Percentiles rank a stretch among this genome's conserved stretches.
These are phyloP conservation scores for Chelonus insularis DNA, from an alignment of 1,140 invertebrate species.

Conservation along the genomic window DNA sequence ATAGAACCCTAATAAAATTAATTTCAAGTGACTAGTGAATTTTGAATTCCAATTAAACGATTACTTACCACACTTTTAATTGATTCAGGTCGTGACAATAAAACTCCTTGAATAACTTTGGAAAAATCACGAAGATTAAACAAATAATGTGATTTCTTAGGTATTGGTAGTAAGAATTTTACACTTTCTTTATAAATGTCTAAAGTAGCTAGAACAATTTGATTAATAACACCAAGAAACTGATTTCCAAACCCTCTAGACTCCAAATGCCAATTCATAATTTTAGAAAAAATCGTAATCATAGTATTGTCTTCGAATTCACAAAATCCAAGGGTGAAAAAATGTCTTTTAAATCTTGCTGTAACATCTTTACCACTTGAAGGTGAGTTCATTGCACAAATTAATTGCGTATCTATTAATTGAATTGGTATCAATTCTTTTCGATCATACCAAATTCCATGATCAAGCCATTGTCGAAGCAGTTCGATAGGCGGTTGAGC, in stretches of 20 bases:
- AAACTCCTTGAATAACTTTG: constrained; percentile 41
- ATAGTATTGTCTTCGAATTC: constrained; percentile 87
- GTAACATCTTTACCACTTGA: constrained; percentile 82
- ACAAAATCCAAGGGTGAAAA: constrained; percentile 88
- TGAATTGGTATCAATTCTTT: constrained; percentile 84
- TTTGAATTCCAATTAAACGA: too few relatives aligned
- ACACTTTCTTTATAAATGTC: constrained; percentile 84
- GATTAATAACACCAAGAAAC: constrained; percentile 78
- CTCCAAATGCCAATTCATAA: constrained; percentile 91
- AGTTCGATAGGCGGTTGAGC: constrained; percentile 93
- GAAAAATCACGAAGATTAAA: constrained; percentile 40
- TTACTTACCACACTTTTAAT: too few relatives aligned
- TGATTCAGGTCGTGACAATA: constrained; percentile 18
- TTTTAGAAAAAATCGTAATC: constrained; percentile 84
- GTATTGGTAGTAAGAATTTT: constrained; percentile 83
- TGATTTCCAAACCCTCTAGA: constrained; percentile 72
- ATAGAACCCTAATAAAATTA: too few relatives aligned
- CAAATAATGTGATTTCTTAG: constrained; percentile 81
- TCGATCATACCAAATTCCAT: constrained; percentile 83
- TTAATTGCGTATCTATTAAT: constrained; percentile 83
- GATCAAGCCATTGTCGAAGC: constrained; percentile 86
- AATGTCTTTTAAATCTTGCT: constrained; percentile 86
- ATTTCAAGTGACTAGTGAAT: too few relatives aligned
- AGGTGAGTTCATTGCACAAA: constrained; percentile 85
- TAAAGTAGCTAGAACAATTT: constrained; percentile 83